These are phyloP conservation scores for Spermophilus dauricus DNA, from an alignment of 2,113 vertebrate species.

Conservation along the genomic window DNA sequence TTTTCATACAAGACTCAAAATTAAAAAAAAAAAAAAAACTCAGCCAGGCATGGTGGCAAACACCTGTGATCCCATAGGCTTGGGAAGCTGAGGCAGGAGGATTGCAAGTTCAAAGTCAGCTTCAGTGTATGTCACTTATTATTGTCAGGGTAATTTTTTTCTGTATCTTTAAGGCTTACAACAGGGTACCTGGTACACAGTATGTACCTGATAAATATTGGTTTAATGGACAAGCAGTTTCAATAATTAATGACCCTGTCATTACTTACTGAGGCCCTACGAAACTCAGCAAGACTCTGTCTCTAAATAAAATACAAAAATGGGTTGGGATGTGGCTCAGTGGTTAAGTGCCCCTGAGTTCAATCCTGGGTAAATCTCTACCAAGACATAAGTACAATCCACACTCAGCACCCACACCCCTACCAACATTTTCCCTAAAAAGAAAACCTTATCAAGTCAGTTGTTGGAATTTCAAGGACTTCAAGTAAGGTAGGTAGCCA, in stretches of 20 bases:
- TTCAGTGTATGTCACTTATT: neutral
- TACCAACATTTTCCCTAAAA: neutral
- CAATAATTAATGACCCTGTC: neutral
- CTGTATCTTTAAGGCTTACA: neutral
- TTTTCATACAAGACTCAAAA: neutral
- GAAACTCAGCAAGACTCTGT: too few relatives aligned
- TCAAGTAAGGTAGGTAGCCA: neutral
- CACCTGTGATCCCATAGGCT: too few relatives aligned
- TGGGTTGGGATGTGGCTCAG: too few relatives aligned
- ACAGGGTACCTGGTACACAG: neutral
- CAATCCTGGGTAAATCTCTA: neutral
- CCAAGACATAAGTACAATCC: neutral
- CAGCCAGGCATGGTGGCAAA: too few relatives aligned
- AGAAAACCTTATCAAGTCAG: neutral
- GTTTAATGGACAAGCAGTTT: slow-evolving; percentile 6
- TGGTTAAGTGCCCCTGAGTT: too few relatives aligned
- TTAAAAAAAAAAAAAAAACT: too few relatives aligned
- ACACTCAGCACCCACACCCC: neutral
- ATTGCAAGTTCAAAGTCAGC: too few relatives aligned
- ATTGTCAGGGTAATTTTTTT: neutral
- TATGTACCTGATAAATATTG: slow-evolving; percentile 6
- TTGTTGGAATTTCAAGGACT: neutral
- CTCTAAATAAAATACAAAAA: too few relatives aligned
- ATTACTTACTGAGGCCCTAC: neutral
- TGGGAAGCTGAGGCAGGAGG: too few relatives aligned